These are phyloP conservation scores for Pristionchus arcanus DNA, from an alignment of 2,888 invertebrate species.

Conservation along the genomic window DNA sequence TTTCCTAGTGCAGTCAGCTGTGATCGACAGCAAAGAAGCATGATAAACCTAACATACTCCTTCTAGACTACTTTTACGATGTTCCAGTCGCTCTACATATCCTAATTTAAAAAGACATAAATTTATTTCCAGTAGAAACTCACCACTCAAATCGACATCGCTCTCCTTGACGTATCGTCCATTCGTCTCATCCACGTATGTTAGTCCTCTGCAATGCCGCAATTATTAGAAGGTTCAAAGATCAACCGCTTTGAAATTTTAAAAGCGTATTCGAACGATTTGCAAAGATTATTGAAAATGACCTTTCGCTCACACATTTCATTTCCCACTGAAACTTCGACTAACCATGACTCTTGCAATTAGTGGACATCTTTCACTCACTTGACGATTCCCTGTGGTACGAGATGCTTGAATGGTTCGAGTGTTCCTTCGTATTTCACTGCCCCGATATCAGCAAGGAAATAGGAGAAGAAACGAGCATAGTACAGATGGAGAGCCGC, in stretches of 20 bases:
- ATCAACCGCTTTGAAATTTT: too few species aligned
- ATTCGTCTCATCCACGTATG: constrained; percentile 86
- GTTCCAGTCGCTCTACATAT: background rate
- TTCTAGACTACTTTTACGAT: background rate
- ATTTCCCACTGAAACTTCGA: too few species aligned
- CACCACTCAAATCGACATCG: constrained; percentile 82
- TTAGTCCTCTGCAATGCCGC: constrained; percentile 84
- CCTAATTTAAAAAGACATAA: background rate
- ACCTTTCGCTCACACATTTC: too few species aligned
- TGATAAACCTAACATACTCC: background rate
- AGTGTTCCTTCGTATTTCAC: constrained; percentile 81
- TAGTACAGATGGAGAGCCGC: constrained; percentile 96
- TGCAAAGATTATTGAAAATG: background rate
- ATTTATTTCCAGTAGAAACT: background rate
- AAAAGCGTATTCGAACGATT: background rate
- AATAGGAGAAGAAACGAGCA: constrained; percentile 94
- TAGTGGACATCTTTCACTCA: constrained; percentile 51
- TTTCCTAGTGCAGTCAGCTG: background rate
- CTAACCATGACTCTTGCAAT: too few species aligned
- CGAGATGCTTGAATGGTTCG: constrained; percentile 93
- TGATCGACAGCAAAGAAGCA: background rate
- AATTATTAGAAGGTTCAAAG: too few species aligned
- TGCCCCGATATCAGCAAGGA: constrained; percentile 89
- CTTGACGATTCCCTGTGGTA: constrained; percentile 86
- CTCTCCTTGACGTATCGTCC: constrained; percentile 87